A percentile compares a stretch with the other conserved stretches of the same genome.
These are phyloP conservation scores for Heliconius nattereri DNA, from an alignment of 1,140 invertebrate species.

Conservation along the genomic window DNA sequence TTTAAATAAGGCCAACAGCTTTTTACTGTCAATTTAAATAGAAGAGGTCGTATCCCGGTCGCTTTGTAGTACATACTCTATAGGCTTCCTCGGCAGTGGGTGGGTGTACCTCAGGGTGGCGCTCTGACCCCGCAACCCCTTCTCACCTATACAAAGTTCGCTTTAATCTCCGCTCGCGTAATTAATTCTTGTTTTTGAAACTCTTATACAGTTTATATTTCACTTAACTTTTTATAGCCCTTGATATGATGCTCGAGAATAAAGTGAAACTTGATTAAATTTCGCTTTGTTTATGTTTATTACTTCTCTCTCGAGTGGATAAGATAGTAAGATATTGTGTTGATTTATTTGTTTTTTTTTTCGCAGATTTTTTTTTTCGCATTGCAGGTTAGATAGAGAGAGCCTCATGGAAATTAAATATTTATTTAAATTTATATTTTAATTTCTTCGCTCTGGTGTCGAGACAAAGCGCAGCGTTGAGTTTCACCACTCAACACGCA, in stretches of 20 bases:
- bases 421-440: no score
- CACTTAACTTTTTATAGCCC: conserved; percentile 35
- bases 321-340: not conserved
- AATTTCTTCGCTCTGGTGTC: no score
- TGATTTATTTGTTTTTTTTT: not conserved
- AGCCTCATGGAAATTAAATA: no score
- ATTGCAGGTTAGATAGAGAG: no score
- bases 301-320: not conserved
- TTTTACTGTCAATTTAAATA: conserved; percentile 8
- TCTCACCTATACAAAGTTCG: conserved; percentile 16
- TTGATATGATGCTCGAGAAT: conserved; percentile 19
- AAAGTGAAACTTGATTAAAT: conserved; percentile 32
- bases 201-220: conserved; percentile 39
- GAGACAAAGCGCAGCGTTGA: no score
- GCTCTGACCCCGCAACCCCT: not conserved
- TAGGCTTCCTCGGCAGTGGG: conserved; percentile 5
- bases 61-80: not conserved
- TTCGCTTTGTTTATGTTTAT: conserved; percentile 30
- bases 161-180: conserved; percentile 37
- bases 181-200: conserved; percentile 43
- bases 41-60: conserved; percentile 7
- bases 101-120: not conserved
- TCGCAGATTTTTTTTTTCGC: no score
- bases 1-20: conserved; percentile 14
- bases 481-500: no score